Evolutionary conservation across 2,797 vertebrate genomes (phyloP).

Genomic region (Myotis pilosus): DNA sequence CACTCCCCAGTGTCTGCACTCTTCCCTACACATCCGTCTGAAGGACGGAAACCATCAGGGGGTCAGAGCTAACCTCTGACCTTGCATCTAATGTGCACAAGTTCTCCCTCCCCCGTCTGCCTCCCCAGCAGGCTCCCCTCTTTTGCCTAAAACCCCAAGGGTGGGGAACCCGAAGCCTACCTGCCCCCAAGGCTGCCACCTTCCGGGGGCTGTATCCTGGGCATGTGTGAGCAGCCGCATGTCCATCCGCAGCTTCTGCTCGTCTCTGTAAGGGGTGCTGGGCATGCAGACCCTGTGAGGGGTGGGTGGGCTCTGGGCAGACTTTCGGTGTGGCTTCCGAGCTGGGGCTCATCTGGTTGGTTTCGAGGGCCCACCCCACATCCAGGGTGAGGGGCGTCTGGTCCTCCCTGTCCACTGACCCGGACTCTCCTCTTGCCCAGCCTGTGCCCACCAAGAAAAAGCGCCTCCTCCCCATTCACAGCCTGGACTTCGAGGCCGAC

Average conservation of each 20-base stretch:
- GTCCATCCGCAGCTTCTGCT: rapidly evolving
- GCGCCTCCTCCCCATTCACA: constrained; percentile 90
- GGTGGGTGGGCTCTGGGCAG: neutral
- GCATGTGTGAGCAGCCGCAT: rapidly evolving
- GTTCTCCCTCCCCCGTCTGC: rapidly evolving
- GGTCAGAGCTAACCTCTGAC: no score
- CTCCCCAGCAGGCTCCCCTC: rapidly evolving
- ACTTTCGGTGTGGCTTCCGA: rapidly evolving
- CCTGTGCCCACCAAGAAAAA: constrained; percentile 83
- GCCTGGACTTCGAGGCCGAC: constrained; percentile 89
- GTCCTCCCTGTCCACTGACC: neutral
- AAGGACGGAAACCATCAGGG: neutral
- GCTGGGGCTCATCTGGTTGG: neutral
- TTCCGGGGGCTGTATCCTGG: rapidly evolving
- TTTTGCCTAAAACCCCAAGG: neutral
- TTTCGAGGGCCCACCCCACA: neutral
- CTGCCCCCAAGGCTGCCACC: neutral
- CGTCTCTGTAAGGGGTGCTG: neutral
- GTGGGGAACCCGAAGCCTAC: rapidly evolving
- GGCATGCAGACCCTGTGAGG: neutral
- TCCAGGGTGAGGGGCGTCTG: rapidly evolving
- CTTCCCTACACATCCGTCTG: neutral
- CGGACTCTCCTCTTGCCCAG: neutral
- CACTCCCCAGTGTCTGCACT: neutral
- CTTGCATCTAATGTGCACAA: neutral